These are phyloP conservation scores for Plectrocnemia conspersa DNA, from an alignment of 1,140 invertebrate genomes.

Conservation along the genomic window DNA sequence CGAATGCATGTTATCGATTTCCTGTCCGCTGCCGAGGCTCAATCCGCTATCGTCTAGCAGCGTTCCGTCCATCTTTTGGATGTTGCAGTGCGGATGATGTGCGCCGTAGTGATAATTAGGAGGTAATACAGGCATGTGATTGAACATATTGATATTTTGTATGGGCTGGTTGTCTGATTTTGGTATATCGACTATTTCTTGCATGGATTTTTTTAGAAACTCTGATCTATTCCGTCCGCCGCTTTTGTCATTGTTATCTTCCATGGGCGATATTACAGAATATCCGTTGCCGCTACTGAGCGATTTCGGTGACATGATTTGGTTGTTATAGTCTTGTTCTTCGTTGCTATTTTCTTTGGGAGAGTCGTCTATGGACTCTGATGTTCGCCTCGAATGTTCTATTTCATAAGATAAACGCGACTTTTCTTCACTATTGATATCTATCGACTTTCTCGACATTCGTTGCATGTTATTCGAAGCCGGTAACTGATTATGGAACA, in stretches of 20 bases:
- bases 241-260: slow-evolving; percentile 17
- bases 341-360: slow-evolving; percentile 6
- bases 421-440: slow-evolving; percentile 34
- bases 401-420: slow-evolving; percentile 1
- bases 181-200: not conserved
- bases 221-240: slow-evolving; percentile 7
- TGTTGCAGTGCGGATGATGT: slow-evolving; percentile 8
- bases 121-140: slow-evolving; percentile 1
- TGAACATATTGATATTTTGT: slow-evolving; percentile 13
- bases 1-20: slow-evolving; percentile 52
- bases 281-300: not conserved
- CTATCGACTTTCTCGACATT: slow-evolving; percentile 39
- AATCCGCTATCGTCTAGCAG: slow-evolving; percentile 21
- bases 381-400: slow-evolving; percentile 3
- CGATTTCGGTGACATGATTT: slow-evolving; percentile 1
- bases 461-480: slow-evolving; percentile 44
- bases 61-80: slow-evolving; percentile 23
- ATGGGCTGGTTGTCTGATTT: slow-evolving; percentile 13
- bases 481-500: slow-evolving; percentile 45
- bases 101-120: slow-evolving; percentile 7
- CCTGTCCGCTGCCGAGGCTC: slow-evolving; percentile 39
- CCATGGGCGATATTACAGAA: slow-evolving; percentile 8
- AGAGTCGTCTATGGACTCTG: slow-evolving; percentile 7
- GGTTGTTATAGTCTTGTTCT: not conserved
- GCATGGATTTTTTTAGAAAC: not conserved